Evolutionary conservation across 2,888 invertebrate genomes (phyloP).

Genomic region (Laothoe populi): DNA sequence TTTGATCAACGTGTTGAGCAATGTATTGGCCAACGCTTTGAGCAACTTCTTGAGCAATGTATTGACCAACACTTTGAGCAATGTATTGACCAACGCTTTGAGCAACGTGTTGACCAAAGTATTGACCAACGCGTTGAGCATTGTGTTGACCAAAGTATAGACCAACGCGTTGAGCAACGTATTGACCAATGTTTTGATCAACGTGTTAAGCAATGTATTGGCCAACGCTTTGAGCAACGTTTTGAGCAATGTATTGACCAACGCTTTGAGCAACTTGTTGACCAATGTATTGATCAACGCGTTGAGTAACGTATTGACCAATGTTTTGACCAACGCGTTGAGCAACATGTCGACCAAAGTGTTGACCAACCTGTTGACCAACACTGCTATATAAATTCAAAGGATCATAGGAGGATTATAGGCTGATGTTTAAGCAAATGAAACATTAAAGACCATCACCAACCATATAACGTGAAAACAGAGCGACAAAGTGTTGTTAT

Average conservation of each 20-base stretch:
- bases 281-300: background rate
- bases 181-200: background rate
- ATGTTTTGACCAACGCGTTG: too few species aligned
- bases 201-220: background rate
- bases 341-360: background rate
- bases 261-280: background rate
- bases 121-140: background rate
- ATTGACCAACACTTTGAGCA: background rate
- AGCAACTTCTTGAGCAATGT: background rate
- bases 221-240: background rate
- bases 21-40: background rate
- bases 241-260: background rate
- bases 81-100: too few species aligned
- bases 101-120: background rate
- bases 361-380: background rate
- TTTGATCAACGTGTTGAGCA: background rate
- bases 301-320: too few species aligned
- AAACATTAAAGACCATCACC: slow-evolving; percentile 30
- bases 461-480: slow-evolving; percentile 28
- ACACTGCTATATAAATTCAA: background rate
- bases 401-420: background rate
- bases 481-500: slow-evolving; percentile 22
- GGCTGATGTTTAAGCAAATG: slow-evolving; percentile 26
- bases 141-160: background rate
- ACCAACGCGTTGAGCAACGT: background rate